Conservation (phyloP, 2,888 invertebrate genomes). For the Laspeyria flexula region DNA sequence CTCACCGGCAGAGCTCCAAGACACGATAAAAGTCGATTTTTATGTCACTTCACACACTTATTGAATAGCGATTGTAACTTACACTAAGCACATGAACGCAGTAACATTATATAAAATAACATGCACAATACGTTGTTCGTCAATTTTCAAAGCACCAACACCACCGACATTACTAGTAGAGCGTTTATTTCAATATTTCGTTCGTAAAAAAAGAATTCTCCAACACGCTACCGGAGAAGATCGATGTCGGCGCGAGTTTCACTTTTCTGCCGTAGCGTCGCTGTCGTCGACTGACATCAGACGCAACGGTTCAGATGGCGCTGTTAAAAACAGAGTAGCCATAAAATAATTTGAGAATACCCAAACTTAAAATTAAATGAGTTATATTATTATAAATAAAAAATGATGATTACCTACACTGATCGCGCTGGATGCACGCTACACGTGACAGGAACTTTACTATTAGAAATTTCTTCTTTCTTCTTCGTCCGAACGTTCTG, state of each 20-base stretch:
- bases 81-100: constrained; percentile 80
- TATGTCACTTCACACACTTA: constrained; percentile 70
- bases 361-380: too few species aligned
- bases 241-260: constrained; percentile 80
- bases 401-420: too few species aligned
- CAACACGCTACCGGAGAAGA: constrained; percentile 74
- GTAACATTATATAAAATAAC: constrained; percentile 74
- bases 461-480: too few species aligned
- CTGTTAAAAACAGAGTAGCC: constrained; percentile 49
- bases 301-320: constrained; percentile 61
- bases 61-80: constrained; percentile 65
- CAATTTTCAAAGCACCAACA: constrained; percentile 78
- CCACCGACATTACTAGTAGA: constrained; percentile 76
- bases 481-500: too few species aligned
- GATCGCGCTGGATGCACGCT: too few species aligned
- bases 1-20: constrained; percentile 74
- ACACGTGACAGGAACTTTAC: too few species aligned
- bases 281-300: constrained; percentile 54
- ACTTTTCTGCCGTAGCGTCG: constrained; percentile 64
- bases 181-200: constrained; percentile 74
- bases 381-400: too few species aligned
- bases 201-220: constrained; percentile 70
- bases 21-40: constrained; percentile 62
- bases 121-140: constrained; percentile 70
- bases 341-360: constrained; percentile 19